A percentile compares a stretch with the other conserved stretches of the same genome.
Conservation (phyloP, 2,113 vertebrate genomes). For the Tautogolabrus adspersus region DNA sequence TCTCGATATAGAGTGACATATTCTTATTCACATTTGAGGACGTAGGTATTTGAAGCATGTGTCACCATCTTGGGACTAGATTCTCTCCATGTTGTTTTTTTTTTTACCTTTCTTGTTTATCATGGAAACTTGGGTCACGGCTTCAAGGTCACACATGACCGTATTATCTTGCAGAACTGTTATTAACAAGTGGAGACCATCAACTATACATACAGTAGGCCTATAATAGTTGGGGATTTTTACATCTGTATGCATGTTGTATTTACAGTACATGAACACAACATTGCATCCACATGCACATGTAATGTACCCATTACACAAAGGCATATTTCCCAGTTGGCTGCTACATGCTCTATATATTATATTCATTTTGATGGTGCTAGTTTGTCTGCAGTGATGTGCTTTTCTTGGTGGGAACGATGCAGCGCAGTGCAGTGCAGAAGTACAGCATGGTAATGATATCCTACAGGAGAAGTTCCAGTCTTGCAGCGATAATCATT, state of each 20-base stretch:
- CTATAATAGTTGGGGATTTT: not conserved
- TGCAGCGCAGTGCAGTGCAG: conserved; percentile 56
- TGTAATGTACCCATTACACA: not conserved
- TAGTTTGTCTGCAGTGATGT: conserved; percentile 48
- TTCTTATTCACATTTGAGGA: too few species aligned
- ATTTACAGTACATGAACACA: not conserved
- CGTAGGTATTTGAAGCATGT: too few species aligned
- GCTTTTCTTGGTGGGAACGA: conserved; percentile 51
- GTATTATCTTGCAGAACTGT: not conserved
- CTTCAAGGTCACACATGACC: too few species aligned
- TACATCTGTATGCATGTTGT: not conserved
- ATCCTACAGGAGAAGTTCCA: conserved; percentile 79
- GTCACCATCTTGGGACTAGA: too few species aligned
- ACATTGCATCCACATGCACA: not conserved
- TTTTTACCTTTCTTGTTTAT: too few species aligned
- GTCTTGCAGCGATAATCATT: conserved; percentile 79
- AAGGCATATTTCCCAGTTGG: conserved; percentile 26
- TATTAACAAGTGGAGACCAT: not conserved
- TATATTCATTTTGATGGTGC: conserved; percentile 53
- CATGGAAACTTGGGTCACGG: too few species aligned
- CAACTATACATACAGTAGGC: not conserved
- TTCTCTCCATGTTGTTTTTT: too few species aligned
- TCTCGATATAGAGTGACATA: too few species aligned
- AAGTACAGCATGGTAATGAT: conserved; percentile 77
- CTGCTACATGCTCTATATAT: conserved; percentile 14